Evolutionary conservation across 1,140 invertebrate species (phyloP), one percentile per base, ranked within the genome.

Genomic region (Druon quercuslanigerum): DNA sequence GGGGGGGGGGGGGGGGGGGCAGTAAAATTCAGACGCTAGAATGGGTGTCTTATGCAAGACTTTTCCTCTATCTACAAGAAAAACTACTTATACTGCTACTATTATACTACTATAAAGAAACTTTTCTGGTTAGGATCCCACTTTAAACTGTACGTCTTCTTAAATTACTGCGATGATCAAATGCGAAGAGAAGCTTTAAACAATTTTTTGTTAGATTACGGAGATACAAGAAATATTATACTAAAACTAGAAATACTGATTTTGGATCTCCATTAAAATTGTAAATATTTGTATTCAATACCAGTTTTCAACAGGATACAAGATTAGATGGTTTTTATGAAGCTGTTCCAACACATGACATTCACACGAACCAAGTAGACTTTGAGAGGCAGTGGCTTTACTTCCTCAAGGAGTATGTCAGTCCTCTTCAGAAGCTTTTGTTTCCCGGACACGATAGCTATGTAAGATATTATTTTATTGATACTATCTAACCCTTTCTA

Each of bases 341-440:
- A 92, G 99, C 99, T 82, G 98, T 99, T 2, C 98, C 98, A 3
- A 99, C 98, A 0, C 93, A 98, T 40, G 99, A 99, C 90, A 99
- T 99, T 87, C 99, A 99, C 90, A 99, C 99, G 97, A 99, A 96
- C 83, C 99, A 99, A 93, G 95, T 99, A 60, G 96, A 95, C 3
- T 94, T 96, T 82, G 98, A 99, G 73, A 83, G 91, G 7, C 95
- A 98, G 17, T 99, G 98, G 97, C 90, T 99, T 16, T 93, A 96
- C 84, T 96, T 99, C 82, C 93, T 99, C 6, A 93, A 96, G 79
- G 93, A 96, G 77, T 99, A 97, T 89, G 95, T 99, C 17, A 92
- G 95, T 20, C 98, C 98, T 0, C 92, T 99, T 66, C 98, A 99
- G 89, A 96, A 98, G 86, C 94, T 95, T 82, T 95, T 98, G 16